Evolutionary conservation across 2,113 vertebrate species (phyloP).

Genomic region (Speoplatyrhinus poulsoni): DNA sequence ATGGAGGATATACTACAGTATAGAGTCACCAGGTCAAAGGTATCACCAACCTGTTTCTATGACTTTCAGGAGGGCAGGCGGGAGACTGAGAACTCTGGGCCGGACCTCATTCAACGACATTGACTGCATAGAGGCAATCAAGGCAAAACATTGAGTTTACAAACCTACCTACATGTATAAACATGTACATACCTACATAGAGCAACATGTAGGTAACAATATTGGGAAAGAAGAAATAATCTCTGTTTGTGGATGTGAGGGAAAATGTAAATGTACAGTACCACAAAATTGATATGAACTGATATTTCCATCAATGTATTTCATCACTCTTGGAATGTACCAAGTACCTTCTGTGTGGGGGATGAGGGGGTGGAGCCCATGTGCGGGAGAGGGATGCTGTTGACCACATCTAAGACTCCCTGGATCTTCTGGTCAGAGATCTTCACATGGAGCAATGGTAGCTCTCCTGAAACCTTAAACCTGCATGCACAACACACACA

Average conservation of each 20-base stretch:
- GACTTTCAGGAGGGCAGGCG: constrained; percentile 71
- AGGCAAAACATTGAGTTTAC: too few species aligned
- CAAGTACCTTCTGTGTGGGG: constrained; percentile 77
- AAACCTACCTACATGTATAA: too few species aligned
- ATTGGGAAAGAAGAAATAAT: too few species aligned
- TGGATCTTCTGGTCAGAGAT: constrained; percentile 93
- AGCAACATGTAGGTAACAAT: too few species aligned
- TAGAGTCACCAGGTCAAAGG: not conserved
- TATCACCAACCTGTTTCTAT: constrained; percentile 80
- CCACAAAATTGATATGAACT: too few species aligned
- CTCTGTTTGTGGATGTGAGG: too few species aligned
- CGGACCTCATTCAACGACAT: constrained; percentile 55
- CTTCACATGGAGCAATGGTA: constrained; percentile 88
- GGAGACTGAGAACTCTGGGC: constrained; percentile 52
- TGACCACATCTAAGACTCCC: constrained; percentile 78
- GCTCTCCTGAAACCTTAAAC: constrained; percentile 91
- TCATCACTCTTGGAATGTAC: constrained; percentile 50
- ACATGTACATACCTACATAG: too few species aligned
- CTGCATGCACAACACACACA: constrained; percentile 58
- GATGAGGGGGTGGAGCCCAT: constrained; percentile 62
- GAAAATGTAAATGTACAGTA: too few species aligned
- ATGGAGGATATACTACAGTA: too few species aligned
- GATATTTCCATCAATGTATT: too few species aligned
- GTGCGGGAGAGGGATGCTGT: constrained; percentile 87
- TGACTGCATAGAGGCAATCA: constrained; percentile 58